Percentiles rank a stretch among this genome's conserved stretches.
Conservation (phyloP, 2,888 invertebrate species). For the Pandemis corylana region DNA sequence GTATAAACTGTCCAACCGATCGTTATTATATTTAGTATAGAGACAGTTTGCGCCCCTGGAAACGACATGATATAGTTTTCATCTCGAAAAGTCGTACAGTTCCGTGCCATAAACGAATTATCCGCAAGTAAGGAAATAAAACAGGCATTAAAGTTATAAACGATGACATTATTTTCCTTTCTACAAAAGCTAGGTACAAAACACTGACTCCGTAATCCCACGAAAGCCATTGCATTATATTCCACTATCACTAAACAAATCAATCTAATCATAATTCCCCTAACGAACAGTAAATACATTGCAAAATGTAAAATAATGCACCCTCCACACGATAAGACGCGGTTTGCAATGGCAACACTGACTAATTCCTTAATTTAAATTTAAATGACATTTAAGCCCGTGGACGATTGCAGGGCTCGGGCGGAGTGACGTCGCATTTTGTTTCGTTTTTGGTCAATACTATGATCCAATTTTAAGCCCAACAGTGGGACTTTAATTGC, state of each 20-base stretch:
- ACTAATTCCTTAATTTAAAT: conserved; percentile 83
- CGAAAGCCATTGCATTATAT: conserved; percentile 34
- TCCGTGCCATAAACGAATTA: too few species aligned
- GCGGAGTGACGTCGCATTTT: conserved; percentile 46
- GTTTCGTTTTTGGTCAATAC: conserved; percentile 28
- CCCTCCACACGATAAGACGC: conserved; percentile 44
- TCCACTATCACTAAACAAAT: conserved; percentile 41
- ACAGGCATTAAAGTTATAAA: not conserved
- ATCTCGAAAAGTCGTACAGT: too few species aligned
- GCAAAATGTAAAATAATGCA: conserved; percentile 43
- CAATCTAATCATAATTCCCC: conserved; percentile 39
- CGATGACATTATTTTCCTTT: too few species aligned
- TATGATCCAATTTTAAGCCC: not conserved
- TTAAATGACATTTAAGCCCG: conserved; percentile 80
- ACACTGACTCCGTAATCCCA: conserved; percentile 26
- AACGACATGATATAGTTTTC: too few species aligned
- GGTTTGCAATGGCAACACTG: conserved; percentile 60
- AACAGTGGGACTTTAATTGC: not conserved
- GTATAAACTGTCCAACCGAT: too few species aligned
- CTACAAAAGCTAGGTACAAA: not conserved
- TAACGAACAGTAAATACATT: conserved; percentile 41
- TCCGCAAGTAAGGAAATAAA: too few species aligned
- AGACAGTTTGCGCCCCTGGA: too few species aligned
- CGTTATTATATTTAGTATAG: too few species aligned
- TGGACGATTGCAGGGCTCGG: conserved; percentile 64